These are phyloP conservation scores for Hemistola chrysoprasaria DNA, from an alignment of 2,888 invertebrate species.

Conservation along the genomic window DNA sequence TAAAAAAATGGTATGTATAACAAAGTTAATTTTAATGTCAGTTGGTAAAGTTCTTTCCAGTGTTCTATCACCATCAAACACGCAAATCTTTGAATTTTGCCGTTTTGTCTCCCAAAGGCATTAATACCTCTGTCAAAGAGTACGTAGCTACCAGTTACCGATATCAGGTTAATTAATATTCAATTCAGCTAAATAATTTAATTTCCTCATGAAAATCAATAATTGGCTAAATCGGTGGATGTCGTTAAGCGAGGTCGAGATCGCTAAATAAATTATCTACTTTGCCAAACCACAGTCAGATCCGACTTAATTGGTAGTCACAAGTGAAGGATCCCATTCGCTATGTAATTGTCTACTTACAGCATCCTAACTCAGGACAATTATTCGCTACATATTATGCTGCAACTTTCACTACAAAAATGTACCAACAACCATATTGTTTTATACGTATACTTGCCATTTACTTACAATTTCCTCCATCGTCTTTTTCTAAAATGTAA, in stretches of 20 bases:
- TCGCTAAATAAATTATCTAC: constrained; percentile 23
- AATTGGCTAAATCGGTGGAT: constrained; percentile 16
- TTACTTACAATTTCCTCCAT: too few species aligned
- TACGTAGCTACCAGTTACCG: too few species aligned
- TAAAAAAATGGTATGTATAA: too few species aligned
- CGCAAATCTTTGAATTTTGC: too few species aligned
- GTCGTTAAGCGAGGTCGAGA: constrained; percentile 18
- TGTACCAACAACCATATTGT: too few species aligned
- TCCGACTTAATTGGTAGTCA: constrained; percentile 20
- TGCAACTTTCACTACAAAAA: background rate
- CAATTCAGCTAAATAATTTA: constrained; percentile 6
- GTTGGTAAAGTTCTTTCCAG: too few species aligned
- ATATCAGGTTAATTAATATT: background rate
- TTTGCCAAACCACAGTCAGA: constrained; percentile 21
- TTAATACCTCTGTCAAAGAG: too few species aligned
- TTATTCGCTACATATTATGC: background rate
- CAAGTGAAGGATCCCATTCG: constrained; percentile 11
- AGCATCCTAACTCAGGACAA: background rate
- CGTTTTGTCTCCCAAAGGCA: too few species aligned
- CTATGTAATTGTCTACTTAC: constrained; percentile 1
- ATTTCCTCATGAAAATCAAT: constrained; percentile 14
- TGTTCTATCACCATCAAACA: too few species aligned
- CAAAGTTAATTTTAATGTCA: too few species aligned
- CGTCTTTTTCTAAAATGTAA: too few species aligned
- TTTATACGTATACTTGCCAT: too few species aligned